Base-by-base conservation (phyloP, 2,113 vertebrate species). In the Furnarius figulus region DNA sequence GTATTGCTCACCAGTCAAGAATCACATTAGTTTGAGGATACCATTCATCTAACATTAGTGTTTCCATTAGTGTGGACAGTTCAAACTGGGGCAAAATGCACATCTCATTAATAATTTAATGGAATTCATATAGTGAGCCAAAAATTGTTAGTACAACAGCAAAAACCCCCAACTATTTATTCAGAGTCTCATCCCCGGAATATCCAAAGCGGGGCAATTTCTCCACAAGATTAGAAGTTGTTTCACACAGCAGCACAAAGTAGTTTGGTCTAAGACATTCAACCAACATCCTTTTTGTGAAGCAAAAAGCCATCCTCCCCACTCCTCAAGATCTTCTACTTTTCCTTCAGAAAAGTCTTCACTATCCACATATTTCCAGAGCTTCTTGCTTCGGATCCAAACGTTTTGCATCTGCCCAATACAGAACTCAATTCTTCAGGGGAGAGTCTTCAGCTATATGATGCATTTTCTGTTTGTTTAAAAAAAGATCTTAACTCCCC, bases 101-200 rank as follows among this genome's bases (percentile, higher is more conserved):
- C 62, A 73, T 58, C 93, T 94, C 90, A 58, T 94, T 61, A 86
- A 93, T 93, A 74, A 96, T 96, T 93, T 87, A 94, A 83, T 47
- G 59, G 63, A 12, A 44, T 89, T 94, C 86, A 87, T 42, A 80
- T 8, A 92, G 85, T 0, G 47, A 96, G 87, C 81, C 86, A 89
- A 96, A 93, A 94, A 46, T 71, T 66, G 78, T 91, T 84, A 83
- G 35, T 39, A 77, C 71, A 86, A 56, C 67, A 89, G 75, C 73
- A 56, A 61, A 74, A 93, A 84, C 3, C 31, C 71, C 74, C 83
- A 84, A 40, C 35, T 55, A 2, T 50, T 93, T 65, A 58, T 92
- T 87, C 35, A 39, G 76, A 78, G 67, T 65, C 6, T 56, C 50
- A 18, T 74, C 63, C 55, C 46, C 66, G 52, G 37, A 50, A 68